Conservation (phyloP, 2,888 invertebrate genomes). For the Spialia ferax region DNA sequence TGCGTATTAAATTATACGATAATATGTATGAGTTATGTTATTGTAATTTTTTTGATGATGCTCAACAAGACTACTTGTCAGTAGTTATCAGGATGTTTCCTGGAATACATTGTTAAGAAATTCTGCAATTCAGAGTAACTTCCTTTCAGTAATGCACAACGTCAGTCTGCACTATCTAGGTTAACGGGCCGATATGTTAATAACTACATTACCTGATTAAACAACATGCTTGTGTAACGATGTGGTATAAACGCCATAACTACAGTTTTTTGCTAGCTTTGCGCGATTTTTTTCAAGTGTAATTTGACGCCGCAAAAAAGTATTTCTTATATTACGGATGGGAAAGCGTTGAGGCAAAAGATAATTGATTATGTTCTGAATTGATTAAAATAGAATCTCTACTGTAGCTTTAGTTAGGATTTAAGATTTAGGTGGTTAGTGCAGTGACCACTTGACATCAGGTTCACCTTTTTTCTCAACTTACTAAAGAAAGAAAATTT, state of each 20-base stretch:
- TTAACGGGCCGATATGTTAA: constrained; percentile 41
- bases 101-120: too few species aligned
- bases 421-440: too few species aligned
- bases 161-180: constrained; percentile 37
- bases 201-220: constrained; percentile 45
- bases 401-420: too few species aligned
- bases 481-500: too few species aligned
- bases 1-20: too few species aligned
- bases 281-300: not conserved
- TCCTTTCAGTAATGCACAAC: constrained; percentile 32
- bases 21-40: too few species aligned
- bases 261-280: constrained; percentile 5
- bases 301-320: not conserved
- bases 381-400: too few species aligned
- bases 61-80: too few species aligned
- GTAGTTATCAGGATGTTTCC: too few species aligned
- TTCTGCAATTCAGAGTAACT: not conserved
- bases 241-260: not conserved
- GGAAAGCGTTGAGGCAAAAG: not conserved
- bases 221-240: constrained; percentile 31
- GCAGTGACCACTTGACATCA: not conserved
- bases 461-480: too few species aligned
- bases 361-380: too few species aligned
- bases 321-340: not conserved
- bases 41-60: too few species aligned